These are phyloP conservation scores for Pollachius pollachius DNA, from an alignment of 2,113 vertebrate species.

Conservation along the genomic window DNA sequence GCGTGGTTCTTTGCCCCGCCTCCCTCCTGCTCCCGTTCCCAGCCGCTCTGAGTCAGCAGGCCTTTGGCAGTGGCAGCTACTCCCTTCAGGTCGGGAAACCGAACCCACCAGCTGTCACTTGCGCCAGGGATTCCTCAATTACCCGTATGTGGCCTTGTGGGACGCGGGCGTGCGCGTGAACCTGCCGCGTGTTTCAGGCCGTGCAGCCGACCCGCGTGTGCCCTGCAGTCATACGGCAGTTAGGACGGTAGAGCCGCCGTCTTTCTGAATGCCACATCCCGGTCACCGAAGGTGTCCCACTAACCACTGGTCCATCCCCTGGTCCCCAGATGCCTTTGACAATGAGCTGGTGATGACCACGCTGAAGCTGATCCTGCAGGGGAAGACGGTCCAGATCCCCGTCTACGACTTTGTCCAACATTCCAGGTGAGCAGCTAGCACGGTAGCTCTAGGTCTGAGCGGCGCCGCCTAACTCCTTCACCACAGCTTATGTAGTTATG, in stretches of 20 bases:
- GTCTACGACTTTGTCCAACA: slow-evolving; percentile 96
- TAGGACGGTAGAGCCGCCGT: not conserved
- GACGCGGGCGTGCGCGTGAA: not conserved
- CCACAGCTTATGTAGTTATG: not conserved
- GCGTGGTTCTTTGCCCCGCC: slow-evolving; percentile 19
- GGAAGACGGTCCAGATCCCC: slow-evolving; percentile 91
- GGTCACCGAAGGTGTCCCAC: not conserved
- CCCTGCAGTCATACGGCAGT: not conserved
- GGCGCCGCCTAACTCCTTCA: too few relatives aligned
- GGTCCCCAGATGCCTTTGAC: slow-evolving; percentile 91
- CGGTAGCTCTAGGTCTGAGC: not conserved
- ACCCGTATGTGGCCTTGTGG: slow-evolving; percentile 21
- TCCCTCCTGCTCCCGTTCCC: slow-evolving; percentile 33
- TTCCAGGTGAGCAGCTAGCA: slow-evolving; percentile 80
- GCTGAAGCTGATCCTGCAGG: slow-evolving; percentile 84
- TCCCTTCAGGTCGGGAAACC: slow-evolving; percentile 18
- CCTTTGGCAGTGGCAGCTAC: slow-evolving; percentile 49
- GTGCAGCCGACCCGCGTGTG: not conserved
- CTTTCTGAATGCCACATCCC: not conserved
- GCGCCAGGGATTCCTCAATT: slow-evolving; percentile 30
- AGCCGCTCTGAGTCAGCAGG: slow-evolving; percentile 55
- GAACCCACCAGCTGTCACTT: slow-evolving; percentile 45
- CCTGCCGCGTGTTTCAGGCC: not conserved
- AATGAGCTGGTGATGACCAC: slow-evolving; percentile 92
- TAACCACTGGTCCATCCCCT: not conserved